phyloP scores from a whole-genome alignment of 2,888 invertebrate species.

The Chalcis sispes region DNA sequence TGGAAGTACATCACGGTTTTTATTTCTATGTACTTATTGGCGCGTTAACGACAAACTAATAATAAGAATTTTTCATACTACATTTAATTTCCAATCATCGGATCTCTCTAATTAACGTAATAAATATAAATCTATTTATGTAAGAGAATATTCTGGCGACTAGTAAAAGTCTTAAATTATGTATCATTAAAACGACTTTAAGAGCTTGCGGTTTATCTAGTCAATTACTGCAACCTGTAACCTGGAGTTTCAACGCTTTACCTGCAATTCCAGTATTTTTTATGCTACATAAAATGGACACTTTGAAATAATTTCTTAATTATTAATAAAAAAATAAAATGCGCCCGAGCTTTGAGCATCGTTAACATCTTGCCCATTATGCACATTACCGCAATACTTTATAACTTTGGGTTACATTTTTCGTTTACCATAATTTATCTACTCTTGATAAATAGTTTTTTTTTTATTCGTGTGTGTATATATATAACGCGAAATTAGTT shows the following conservation, averaged over 20 bases:
- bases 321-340: slow-evolving; percentile 22
- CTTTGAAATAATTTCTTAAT: slow-evolving; percentile 54
- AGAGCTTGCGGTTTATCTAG: slow-evolving; percentile 53
- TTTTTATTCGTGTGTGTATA: no score
- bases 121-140: slow-evolving; percentile 48
- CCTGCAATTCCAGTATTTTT: slow-evolving; percentile 43
- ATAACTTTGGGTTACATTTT: no score
- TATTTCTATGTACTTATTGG: neutral
- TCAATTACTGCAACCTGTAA: slow-evolving; percentile 48
- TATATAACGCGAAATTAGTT: no score
- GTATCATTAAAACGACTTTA: slow-evolving; percentile 49
- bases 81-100: slow-evolving; percentile 2
- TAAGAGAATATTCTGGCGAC: slow-evolving; percentile 25
- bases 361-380: neutral
- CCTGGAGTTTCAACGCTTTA: slow-evolving; percentile 38
- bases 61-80: neutral
- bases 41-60: slow-evolving; percentile 23
- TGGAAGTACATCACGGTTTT: neutral
- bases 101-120: slow-evolving; percentile 43
- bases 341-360: neutral
- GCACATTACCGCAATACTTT: no score
- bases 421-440: no score
- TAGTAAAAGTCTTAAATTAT: slow-evolving; percentile 51
- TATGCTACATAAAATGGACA: slow-evolving; percentile 47
- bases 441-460: no score